Evolutionary conservation across 2,797 vertebrate species (phyloP).

Genomic region (Urosaurus nigricauda): DNA sequence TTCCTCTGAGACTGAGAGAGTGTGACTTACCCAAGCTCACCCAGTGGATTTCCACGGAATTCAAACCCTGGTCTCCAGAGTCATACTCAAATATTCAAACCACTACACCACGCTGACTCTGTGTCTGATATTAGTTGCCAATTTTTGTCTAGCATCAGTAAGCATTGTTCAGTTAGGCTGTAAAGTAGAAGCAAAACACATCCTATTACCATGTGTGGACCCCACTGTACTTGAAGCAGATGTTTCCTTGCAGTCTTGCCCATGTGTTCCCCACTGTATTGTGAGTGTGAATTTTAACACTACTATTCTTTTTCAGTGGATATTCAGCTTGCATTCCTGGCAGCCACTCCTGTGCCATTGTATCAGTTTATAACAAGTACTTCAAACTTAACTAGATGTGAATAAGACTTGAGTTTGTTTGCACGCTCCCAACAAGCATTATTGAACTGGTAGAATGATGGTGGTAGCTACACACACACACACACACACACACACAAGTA

Average conservation of each 20-base stretch:
- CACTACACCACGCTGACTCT: too few species aligned
- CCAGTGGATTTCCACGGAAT: too few species aligned
- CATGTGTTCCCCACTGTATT: conserved; percentile 29
- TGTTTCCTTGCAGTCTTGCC: conserved; percentile 21
- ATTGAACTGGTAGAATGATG: not conserved
- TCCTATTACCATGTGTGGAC: conserved; percentile 13
- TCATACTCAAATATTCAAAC: too few species aligned
- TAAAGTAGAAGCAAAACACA: conserved; percentile 5
- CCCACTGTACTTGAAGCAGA: conserved; percentile 32
- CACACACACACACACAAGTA: too few species aligned
- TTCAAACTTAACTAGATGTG: not conserved
- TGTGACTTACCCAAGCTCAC: too few species aligned
- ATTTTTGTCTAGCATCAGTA: not conserved
- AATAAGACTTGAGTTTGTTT: not conserved
- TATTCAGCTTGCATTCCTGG: conserved; percentile 33
- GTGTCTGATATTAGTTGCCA: not conserved
- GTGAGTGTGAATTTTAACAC: conserved; percentile 31
- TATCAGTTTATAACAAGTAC: conserved; percentile 18
- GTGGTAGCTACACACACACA: not conserved
- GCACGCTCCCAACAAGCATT: not conserved
- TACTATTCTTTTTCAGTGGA: conserved; percentile 23
- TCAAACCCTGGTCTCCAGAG: too few species aligned
- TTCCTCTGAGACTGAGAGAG: too few species aligned
- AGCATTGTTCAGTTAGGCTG: not conserved
- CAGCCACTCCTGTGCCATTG: conserved; percentile 10